These are phyloP conservation scores for Agriopis leucophaearia DNA, from an alignment of 2,888 invertebrate genomes.

Conservation along the genomic window DNA sequence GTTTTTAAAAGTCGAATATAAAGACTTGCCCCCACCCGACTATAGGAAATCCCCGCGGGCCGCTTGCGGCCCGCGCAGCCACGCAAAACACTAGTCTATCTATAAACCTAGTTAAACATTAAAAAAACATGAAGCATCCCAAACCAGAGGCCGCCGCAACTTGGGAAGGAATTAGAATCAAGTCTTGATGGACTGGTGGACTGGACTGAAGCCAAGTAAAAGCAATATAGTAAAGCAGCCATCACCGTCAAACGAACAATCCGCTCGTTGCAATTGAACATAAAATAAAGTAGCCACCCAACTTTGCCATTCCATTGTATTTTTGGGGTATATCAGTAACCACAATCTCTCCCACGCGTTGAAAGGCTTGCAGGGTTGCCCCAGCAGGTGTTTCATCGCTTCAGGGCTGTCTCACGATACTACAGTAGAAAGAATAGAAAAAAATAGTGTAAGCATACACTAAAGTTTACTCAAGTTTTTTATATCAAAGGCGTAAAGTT, in stretches of 20 bases:
- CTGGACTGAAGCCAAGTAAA: too few relatives aligned
- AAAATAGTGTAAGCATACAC: background rate
- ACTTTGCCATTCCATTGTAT: background rate
- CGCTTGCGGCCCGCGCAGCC: too few relatives aligned
- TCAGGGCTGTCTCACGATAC: constrained; percentile 18
- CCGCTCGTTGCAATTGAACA: background rate
- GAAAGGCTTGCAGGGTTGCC: constrained; percentile 16
- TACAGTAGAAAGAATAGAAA: background rate
- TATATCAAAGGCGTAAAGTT: constrained; percentile 1
- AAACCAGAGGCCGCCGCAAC: too few relatives aligned
- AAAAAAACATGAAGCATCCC: too few relatives aligned
- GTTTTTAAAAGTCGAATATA: too few relatives aligned
- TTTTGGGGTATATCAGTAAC: constrained; percentile 4
- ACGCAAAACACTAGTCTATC: too few relatives aligned
- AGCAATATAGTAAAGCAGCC: background rate
- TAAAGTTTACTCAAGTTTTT: background rate
- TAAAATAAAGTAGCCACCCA: background rate
- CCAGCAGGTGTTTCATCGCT: constrained; percentile 9
- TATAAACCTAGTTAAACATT: too few relatives aligned
- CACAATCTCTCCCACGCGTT: constrained; percentile 21
- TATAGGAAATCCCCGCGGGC: too few relatives aligned
- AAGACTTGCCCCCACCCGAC: too few relatives aligned
- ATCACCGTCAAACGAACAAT: background rate
- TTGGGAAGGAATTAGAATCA: too few relatives aligned
- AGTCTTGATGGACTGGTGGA: too few relatives aligned